Conservation (phyloP, 2,888 invertebrate genomes). For the Drosophila nr. perissopoda region DNA sequence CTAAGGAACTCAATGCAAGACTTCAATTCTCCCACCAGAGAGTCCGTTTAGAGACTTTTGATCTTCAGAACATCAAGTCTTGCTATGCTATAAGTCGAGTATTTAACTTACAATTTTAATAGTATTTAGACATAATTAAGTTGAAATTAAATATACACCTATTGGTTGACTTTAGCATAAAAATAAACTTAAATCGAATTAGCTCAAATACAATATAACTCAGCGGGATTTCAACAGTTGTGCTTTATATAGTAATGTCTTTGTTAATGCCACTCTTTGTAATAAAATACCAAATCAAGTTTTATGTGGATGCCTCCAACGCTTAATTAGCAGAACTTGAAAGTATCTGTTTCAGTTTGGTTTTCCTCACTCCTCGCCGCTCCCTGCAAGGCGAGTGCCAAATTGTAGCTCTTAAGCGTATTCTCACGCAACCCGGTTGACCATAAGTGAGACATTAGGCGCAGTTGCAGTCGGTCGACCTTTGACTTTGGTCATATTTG, state of each 20-base stretch:
- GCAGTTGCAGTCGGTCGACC: conserved; percentile 71
- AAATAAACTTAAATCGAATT: not conserved
- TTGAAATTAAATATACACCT: not conserved
- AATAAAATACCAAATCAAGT: not conserved
- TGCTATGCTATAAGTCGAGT: not conserved
- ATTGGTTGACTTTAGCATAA: not conserved
- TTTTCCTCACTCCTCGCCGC: not conserved
- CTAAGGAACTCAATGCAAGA: too few species aligned
- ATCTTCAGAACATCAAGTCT: not conserved
- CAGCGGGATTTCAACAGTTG: not conserved
- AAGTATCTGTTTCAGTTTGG: conserved; percentile 10
- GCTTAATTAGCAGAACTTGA: conserved; percentile 2
- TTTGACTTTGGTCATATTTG: conserved; percentile 75
- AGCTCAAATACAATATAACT: not conserved
- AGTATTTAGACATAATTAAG: not conserved
- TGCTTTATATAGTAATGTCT: not conserved
- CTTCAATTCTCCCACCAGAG: not conserved
- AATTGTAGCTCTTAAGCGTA: conserved; percentile 21
- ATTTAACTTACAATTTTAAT: not conserved
- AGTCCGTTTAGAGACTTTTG: not conserved
- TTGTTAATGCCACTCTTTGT: not conserved
- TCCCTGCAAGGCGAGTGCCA: not conserved
- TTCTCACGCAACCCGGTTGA: conserved; percentile 60
- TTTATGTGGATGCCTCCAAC: not conserved
- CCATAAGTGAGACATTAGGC: conserved; percentile 79